A percentile compares a stretch with the other conserved stretches of the same genome.
Evolutionary conservation across 1,140 invertebrate genomes (phyloP).

Genomic region (Akabosia matsudoensis): DNA sequence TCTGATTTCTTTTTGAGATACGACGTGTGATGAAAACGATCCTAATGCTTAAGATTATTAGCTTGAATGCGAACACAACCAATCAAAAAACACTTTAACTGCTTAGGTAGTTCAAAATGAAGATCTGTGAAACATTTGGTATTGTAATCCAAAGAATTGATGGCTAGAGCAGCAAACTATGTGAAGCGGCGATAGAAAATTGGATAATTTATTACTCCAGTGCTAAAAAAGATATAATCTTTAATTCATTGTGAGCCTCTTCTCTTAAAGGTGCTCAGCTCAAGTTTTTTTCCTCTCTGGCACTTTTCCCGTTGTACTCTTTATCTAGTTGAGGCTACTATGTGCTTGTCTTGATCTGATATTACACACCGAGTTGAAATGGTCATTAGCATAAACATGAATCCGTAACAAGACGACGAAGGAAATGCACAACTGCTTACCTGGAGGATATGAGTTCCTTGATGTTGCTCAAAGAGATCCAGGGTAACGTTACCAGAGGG

Average conservation of each 20-base stretch:
- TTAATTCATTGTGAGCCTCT: constrained; percentile 13
- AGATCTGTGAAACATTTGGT: neutral
- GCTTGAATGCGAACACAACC: neutral
- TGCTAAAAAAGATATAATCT: constrained; percentile 10
- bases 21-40: constrained; percentile 5
- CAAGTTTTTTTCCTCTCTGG: no score
- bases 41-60: no score
- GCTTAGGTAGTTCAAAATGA: neutral
- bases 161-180: neutral
- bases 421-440: constrained; percentile 54
- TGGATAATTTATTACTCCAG: constrained; percentile 8
- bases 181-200: neutral
- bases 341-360: neutral
- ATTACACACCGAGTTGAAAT: neutral
- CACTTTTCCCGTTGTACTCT: no score
- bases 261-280: no score
- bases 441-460: constrained; percentile 95
- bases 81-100: neutral
- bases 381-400: constrained; percentile 19
- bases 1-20: neutral
- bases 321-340: neutral
- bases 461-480: constrained; percentile 80
- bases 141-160: neutral
- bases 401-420: neutral
- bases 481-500: constrained; percentile 41